These are phyloP conservation scores for Perizoma affinitatum DNA, from an alignment of 2,888 invertebrate species.

Conservation along the genomic window DNA sequence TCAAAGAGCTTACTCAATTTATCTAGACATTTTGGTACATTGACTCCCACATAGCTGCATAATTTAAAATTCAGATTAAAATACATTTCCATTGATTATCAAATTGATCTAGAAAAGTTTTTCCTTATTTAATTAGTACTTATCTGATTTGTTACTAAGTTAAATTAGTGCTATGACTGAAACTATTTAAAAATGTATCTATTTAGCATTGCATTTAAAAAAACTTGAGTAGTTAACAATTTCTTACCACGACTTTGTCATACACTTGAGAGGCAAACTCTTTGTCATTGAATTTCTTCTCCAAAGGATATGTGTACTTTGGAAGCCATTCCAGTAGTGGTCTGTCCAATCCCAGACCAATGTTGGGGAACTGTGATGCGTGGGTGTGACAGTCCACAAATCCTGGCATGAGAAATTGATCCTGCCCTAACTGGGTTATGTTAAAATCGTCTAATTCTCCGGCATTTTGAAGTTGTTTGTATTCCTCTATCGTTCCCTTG, in stretches of 20 bases:
- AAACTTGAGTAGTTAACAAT: background rate
- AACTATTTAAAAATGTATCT: too few relatives aligned
- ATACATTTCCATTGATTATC: too few relatives aligned
- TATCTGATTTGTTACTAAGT: too few relatives aligned
- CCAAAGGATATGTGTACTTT: conserved; percentile 93
- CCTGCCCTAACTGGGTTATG: conserved; percentile 49
- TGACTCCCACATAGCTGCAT: too few relatives aligned
- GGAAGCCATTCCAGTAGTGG: conserved; percentile 93
- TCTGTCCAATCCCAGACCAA: conserved; percentile 91
- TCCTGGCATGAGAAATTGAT: conserved; percentile 93
- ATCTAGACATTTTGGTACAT: too few relatives aligned
- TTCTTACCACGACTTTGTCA: conserved; percentile 90
- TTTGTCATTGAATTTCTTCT: conserved; percentile 87
- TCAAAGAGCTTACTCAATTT: too few relatives aligned
- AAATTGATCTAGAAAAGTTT: too few relatives aligned
- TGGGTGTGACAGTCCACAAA: conserved; percentile 95
- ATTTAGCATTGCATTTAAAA: too few relatives aligned
- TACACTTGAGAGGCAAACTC: conserved; percentile 89
- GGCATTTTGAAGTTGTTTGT: conserved; percentile 39
- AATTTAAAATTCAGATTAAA: too few relatives aligned
- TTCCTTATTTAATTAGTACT: too few relatives aligned
- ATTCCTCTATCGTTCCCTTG: conserved; percentile 55
- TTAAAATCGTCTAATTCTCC: conserved; percentile 48
- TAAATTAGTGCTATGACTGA: too few relatives aligned
- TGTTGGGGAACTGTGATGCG: conserved; percentile 94